Base-by-base conservation (phyloP, 2,797 vertebrate species). In the Thripadectes ignobilis region DNA sequence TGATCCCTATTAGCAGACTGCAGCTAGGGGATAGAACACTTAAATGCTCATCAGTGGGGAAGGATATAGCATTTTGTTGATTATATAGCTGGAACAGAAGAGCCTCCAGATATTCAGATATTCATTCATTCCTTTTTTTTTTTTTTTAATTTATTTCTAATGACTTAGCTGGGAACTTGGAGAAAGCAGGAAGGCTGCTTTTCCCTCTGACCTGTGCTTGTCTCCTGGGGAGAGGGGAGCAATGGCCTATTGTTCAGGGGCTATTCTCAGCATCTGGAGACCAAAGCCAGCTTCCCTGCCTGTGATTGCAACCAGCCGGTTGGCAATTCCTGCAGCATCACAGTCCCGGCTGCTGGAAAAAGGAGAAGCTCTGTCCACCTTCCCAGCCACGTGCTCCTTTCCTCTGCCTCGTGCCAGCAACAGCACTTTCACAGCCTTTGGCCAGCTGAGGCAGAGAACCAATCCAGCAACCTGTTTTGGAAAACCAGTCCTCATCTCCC, bases 361-460 rank as follows among this genome's bases (percentile, higher is more conserved):
- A 77, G 36, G 43, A 91, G 88, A 39, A 84, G 43, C 66, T 81
- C 93, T 68, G 62, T 81, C 82, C 62, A 91, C 82, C 79, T 88
- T 86, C 76, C 62, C 76, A 94, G 69, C 18, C 58, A 62, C 1
- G 1, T 72, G 85, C 29, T 94, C 43, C 80, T 93, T 62, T 29
- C 62, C 66, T 73, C 14, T 78, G 23, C 66, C 39, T 39, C 0
- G 0, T 69, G 82, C 88, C 68, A 89, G 89, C 68, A 79, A 1
- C 0, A 79, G 57, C 61, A 14, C 29, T 74, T 41, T 34, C 52
- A 32, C 41, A 84, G 69, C 66, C 49, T 77, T 58, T 72, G 76
- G 61, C 2, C 0, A 92, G 69, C 30, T 5, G 8, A 80, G 71
- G 73, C 54, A 65, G 88, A 51, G 83, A 96, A 94, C 49, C 43